Percentiles rank a stretch among this genome's conserved stretches.
These are phyloP conservation scores for Galbula dea DNA, from an alignment of 2,113 vertebrate genomes.

Conservation along the genomic window DNA sequence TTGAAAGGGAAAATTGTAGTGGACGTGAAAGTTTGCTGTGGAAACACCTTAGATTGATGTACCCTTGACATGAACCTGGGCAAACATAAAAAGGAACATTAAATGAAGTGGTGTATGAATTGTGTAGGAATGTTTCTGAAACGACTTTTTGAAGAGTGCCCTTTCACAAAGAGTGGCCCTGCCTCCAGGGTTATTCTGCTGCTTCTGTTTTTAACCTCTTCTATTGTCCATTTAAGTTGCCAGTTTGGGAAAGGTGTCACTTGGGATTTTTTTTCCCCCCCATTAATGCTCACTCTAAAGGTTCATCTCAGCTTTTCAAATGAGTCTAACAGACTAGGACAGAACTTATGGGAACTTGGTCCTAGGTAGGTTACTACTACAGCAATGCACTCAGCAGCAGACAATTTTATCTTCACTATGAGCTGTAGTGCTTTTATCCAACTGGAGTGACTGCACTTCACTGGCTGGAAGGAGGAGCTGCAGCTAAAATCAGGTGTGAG, in stretches of 20 bases:
- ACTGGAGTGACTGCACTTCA: background rate
- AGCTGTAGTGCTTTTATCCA: background rate
- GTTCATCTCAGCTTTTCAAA: background rate
- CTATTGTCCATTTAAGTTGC: background rate
- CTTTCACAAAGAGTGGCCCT: background rate
- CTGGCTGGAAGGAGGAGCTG: background rate
- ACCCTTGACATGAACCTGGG: conserved; percentile 19
- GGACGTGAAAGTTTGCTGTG: conserved; percentile 41
- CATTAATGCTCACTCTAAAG: background rate
- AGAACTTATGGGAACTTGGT: background rate
- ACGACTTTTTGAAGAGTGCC: conserved; percentile 20
- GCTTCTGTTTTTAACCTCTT: background rate
- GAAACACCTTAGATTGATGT: conserved; percentile 14
- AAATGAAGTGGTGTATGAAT: conserved; percentile 20
- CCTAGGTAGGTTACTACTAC: background rate
- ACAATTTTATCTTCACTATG: background rate
- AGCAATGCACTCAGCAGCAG: background rate
- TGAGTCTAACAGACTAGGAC: background rate
- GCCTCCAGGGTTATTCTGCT: background rate
- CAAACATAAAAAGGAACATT: conserved; percentile 40
- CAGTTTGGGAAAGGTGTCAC: background rate
- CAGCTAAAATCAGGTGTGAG: background rate
- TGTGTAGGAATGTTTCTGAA: conserved; percentile 27
- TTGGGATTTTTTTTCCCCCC: background rate
- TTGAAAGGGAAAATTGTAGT: conserved; percentile 54